A percentile compares a stretch with the other conserved stretches of the same genome.
These are phyloP conservation scores for Phrynocephalus vlangalii DNA, from an alignment of 2,797 vertebrate species.

Conservation along the genomic window DNA sequence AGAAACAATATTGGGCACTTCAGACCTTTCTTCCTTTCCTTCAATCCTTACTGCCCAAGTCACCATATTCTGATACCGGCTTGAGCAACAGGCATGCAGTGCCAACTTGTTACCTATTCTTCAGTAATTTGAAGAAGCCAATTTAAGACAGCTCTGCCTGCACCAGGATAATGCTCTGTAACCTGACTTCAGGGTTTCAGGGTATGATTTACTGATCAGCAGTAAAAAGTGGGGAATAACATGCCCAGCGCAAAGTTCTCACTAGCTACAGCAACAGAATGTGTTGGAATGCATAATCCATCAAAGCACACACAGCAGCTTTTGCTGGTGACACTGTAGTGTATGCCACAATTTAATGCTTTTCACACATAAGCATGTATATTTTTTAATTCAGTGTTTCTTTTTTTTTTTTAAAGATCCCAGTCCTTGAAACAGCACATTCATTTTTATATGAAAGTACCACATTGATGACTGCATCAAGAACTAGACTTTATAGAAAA, in stretches of 20 bases:
- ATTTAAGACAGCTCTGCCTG: background rate
- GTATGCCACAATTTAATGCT: background rate
- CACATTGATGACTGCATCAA: background rate
- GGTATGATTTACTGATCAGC: background rate
- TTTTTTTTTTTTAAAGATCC: constrained; percentile 28
- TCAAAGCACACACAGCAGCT: background rate
- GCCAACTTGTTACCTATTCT: background rate
- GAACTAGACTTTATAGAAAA: background rate
- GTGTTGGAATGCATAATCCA: background rate
- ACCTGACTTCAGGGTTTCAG: background rate
- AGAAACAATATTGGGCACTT: background rate
- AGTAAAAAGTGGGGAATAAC: background rate
- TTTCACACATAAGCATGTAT: background rate
- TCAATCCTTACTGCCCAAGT: background rate
- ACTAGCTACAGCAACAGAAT: background rate
- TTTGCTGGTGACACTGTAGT: constrained; percentile 20
- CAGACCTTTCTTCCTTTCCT: background rate
- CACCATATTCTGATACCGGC: background rate
- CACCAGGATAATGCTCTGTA: background rate
- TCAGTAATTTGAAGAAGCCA: background rate
- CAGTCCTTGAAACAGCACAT: constrained; percentile 19
- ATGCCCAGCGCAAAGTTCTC: background rate
- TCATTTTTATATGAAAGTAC: constrained; percentile 12
- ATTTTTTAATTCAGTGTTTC: background rate
- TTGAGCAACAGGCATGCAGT: constrained; percentile 25